Conservation (phyloP, 2,797 vertebrate species). For the Schizopygopsis pylzovi region DNA sequence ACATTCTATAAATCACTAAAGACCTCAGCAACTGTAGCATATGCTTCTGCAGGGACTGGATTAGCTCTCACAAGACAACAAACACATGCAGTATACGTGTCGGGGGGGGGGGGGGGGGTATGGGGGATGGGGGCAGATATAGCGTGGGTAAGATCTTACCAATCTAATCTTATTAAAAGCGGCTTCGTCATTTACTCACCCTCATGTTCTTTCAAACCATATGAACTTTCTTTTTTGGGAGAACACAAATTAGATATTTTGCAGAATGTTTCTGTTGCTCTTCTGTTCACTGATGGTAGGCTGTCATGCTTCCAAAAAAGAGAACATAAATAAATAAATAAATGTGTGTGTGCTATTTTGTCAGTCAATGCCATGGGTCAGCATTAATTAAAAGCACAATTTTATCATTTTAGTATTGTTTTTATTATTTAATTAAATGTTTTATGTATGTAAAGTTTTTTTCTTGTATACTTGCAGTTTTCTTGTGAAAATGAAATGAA, state of each 20-base stretch:
- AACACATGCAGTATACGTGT: neutral
- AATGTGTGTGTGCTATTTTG: neutral
- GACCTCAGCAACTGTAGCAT: conserved; percentile 14
- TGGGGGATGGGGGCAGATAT: neutral
- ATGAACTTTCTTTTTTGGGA: neutral
- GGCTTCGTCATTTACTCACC: neutral
- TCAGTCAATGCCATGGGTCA: neutral
- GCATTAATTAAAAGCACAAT: neutral
- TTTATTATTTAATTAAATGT: neutral
- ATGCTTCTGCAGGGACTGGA: conserved; percentile 7
- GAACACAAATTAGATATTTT: neutral
- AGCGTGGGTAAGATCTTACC: neutral
- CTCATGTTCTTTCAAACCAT: neutral
- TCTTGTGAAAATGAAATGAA: neutral
- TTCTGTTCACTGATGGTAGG: neutral
- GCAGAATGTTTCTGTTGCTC: neutral
- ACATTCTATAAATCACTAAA: conserved; percentile 26
- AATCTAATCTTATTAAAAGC: neutral
- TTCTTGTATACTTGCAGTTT: no score
- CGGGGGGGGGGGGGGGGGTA: neutral
- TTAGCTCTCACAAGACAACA: conserved; percentile 26
- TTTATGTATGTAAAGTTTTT: neutral
- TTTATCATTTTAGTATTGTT: neutral
- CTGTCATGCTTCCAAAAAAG: neutral
- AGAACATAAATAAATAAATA: neutral